Conservation (phyloP, 2,797 vertebrate species). For the Lepus oiostolus region DNA sequence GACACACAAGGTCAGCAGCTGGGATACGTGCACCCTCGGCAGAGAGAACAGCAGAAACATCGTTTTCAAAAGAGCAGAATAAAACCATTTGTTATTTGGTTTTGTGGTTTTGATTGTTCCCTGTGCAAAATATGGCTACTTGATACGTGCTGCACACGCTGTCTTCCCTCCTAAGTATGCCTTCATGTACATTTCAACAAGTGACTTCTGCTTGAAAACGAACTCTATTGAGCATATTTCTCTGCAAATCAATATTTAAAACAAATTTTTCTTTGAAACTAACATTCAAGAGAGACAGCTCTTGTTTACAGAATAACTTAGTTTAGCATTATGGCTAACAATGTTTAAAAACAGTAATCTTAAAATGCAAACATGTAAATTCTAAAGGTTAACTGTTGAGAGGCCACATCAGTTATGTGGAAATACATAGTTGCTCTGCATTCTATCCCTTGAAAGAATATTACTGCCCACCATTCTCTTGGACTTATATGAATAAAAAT, state of each 20-base stretch:
- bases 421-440: neutral
- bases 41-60: slow-evolving; percentile 10
- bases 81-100: slow-evolving; percentile 81
- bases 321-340: slow-evolving; percentile 86
- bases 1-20: neutral
- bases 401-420: neutral
- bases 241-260: slow-evolving; percentile 85
- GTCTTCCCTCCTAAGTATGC: slow-evolving; percentile 83
- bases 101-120: slow-evolving; percentile 80
- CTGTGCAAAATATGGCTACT: slow-evolving; percentile 79
- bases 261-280: slow-evolving; percentile 78
- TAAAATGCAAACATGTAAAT: slow-evolving; percentile 86
- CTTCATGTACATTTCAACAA: slow-evolving; percentile 84
- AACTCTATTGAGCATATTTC: slow-evolving; percentile 83
- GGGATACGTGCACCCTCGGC: neutral
- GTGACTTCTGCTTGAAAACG: slow-evolving; percentile 80
- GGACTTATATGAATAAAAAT: neutral
- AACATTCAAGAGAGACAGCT: slow-evolving; percentile 83
- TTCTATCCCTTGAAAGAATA: neutral
- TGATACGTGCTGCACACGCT: slow-evolving; percentile 80
- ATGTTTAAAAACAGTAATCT: slow-evolving; percentile 84
- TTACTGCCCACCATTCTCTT: neutral
- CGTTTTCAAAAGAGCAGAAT: slow-evolving; percentile 25
- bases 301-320: slow-evolving; percentile 79
- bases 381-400: slow-evolving; percentile 82